These are phyloP conservation scores for Delphinapterus leucas DNA, from an alignment of 2,113 vertebrate species.

Conservation along the genomic window DNA sequence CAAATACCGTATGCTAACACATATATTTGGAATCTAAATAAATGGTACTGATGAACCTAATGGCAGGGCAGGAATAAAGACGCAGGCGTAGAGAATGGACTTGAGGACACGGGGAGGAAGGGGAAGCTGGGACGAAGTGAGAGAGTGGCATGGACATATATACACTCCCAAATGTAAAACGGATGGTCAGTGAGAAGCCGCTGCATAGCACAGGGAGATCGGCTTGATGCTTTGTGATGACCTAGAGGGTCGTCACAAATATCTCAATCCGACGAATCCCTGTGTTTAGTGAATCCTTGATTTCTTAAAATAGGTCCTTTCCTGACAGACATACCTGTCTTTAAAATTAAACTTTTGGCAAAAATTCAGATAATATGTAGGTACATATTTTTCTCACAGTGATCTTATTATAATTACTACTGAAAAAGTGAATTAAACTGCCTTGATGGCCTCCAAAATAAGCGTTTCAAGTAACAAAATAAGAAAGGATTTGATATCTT, in stretches of 20 bases:
- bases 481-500: background rate
- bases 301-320: background rate
- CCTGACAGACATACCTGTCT: background rate
- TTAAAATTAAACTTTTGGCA: background rate
- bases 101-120: too few species aligned
- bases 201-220: too few species aligned
- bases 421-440: background rate
- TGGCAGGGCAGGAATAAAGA: too few species aligned
- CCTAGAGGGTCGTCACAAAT: background rate
- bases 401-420: background rate
- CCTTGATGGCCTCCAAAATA: background rate
- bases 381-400: background rate
- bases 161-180: too few species aligned
- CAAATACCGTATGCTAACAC: too few species aligned
- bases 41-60: too few species aligned
- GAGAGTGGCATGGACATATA: too few species aligned
- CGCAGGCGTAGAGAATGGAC: too few species aligned
- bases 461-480: background rate
- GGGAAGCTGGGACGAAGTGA: too few species aligned
- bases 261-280: background rate
- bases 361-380: background rate
- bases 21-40: too few species aligned
- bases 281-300: background rate
- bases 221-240: too few species aligned
- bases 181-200: too few species aligned